A percentile compares a stretch with the other conserved stretches of the same genome.
These are phyloP conservation scores for Hystrix cristata DNA, from an alignment of 2,113 vertebrate species.

Conservation along the genomic window DNA sequence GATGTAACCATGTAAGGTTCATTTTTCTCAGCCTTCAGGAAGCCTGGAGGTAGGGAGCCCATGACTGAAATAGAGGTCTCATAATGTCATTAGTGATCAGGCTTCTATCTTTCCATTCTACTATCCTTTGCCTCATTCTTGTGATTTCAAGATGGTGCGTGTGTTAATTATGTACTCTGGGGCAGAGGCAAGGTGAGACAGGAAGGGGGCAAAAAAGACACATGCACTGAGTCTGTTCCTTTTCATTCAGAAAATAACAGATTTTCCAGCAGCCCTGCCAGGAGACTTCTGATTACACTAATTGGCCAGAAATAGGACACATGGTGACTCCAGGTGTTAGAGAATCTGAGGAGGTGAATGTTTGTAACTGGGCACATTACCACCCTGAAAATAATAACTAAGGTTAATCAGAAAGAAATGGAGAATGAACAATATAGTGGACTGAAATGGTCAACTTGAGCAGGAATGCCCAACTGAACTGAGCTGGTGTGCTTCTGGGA, in stretches of 20 bases:
- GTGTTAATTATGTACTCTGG: background rate
- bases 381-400: background rate
- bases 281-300: background rate
- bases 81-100: background rate
- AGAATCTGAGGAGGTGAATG: constrained; percentile 22
- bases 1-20: background rate
- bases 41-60: background rate
- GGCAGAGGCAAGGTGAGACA: background rate
- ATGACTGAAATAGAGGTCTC: background rate
- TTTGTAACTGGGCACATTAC: constrained; percentile 56
- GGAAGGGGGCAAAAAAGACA: background rate
- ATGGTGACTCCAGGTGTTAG: background rate
- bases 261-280: background rate
- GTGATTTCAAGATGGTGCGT: background rate
- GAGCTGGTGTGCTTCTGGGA: too few species aligned
- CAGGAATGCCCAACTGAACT: too few species aligned
- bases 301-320: constrained; percentile 28
- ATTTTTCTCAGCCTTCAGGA: constrained; percentile 4
- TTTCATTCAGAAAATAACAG: constrained; percentile 1
- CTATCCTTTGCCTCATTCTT: background rate
- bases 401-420: constrained; percentile 42
- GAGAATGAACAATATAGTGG: background rate
- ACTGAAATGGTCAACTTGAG: too few species aligned
- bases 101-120: background rate
- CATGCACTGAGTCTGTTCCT: background rate